phyloP scores from a whole-genome alignment of 2,888 invertebrate genomes.

The Mythimna vitellina region DNA sequence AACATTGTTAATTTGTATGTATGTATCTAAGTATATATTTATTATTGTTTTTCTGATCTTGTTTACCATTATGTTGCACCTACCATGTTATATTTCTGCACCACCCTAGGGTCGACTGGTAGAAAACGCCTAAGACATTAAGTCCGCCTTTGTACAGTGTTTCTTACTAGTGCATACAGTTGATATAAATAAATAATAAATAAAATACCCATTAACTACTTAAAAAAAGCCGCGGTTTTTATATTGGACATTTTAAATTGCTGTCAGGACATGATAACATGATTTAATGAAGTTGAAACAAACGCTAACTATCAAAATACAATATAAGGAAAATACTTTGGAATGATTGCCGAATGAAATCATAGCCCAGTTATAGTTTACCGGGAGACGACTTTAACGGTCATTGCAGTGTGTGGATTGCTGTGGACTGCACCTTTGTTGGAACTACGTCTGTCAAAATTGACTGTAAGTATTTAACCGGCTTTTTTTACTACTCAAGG shows the following conservation, averaged over 20 bases:
- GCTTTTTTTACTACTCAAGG: not conserved
- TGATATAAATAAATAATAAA: no score
- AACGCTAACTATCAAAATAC: slow-evolving; percentile 26
- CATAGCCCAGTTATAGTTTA: slow-evolving; percentile 43
- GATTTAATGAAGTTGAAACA: slow-evolving; percentile 13
- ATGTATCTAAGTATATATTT: no score
- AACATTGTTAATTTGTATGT: no score
- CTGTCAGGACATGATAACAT: not conserved
- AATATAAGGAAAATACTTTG: slow-evolving; percentile 58
- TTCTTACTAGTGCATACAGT: no score
- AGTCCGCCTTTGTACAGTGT: no score
- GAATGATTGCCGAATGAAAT: slow-evolving; percentile 56
- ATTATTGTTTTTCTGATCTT: no score
- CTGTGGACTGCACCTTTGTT: slow-evolving; percentile 13
- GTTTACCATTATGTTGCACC: no score
- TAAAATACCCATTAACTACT: no score
- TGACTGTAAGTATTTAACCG: slow-evolving; percentile 49
- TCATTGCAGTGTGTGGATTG: slow-evolving; percentile 26
- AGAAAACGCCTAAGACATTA: no score
- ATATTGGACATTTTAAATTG: not conserved
- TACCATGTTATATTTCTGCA: no score
- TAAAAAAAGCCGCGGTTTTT: not conserved
- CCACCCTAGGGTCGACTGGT: no score
- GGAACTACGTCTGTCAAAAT: not conserved
- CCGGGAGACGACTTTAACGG: slow-evolving; percentile 23